Conservation (phyloP, 1,140 invertebrate genomes). For the Brachystomella parvula region DNA sequence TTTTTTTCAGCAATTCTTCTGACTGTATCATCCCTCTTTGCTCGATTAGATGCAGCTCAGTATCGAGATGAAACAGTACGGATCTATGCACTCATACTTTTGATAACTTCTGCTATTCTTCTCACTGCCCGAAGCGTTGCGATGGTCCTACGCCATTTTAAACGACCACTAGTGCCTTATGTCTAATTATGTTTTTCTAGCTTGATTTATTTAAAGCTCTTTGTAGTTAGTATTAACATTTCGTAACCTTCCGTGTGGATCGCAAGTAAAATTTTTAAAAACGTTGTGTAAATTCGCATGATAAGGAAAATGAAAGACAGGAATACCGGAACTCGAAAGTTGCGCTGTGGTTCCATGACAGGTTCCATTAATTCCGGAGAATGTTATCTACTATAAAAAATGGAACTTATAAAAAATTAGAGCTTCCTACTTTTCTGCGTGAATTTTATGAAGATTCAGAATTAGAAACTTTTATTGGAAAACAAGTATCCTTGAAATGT, state of each 20-base stretch:
- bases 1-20: constrained; percentile 11
- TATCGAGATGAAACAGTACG: constrained; percentile 10
- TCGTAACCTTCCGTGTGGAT: no score
- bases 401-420: no score
- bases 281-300: background rate
- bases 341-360: background rate
- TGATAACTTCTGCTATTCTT: background rate
- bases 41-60: background rate
- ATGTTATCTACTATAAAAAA: no score
- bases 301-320: background rate
- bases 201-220: background rate
- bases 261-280: no score
- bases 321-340: background rate
- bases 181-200: background rate
- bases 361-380: background rate
- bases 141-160: constrained; percentile 11
- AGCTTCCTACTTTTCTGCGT: background rate
- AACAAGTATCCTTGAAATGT: background rate
- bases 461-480: background rate
- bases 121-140: background rate
- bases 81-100: constrained; percentile 11
- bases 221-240: background rate
- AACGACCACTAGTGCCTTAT: background rate
- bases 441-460: background rate
- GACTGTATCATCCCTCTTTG: background rate